These are phyloP conservation scores for Catocala sponsa DNA, from an alignment of 2,888 invertebrate species.

Conservation along the genomic window DNA sequence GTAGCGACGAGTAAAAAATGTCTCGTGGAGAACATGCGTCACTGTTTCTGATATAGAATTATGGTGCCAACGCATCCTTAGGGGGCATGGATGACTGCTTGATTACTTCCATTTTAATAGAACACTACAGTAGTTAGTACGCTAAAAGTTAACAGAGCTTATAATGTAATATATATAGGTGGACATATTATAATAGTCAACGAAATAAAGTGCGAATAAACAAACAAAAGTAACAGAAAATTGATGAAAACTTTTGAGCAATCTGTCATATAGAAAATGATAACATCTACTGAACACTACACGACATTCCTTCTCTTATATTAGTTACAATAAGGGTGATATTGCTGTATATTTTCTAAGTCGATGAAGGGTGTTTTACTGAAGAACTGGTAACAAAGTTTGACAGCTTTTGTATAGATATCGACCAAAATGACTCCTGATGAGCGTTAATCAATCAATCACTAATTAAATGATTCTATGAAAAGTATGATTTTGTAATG, in stretches of 20 bases:
- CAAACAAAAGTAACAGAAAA: constrained; percentile 45
- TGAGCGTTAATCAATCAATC: constrained; percentile 62
- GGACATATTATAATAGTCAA: not conserved
- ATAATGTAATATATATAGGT: too few species aligned
- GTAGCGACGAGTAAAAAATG: too few species aligned
- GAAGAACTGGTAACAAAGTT: constrained; percentile 55
- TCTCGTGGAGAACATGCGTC: too few species aligned
- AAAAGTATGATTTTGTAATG: constrained; percentile 37
- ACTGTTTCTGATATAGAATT: too few species aligned
- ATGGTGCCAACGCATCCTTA: too few species aligned
- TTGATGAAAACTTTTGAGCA: constrained; percentile 47
- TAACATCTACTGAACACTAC: constrained; percentile 25
- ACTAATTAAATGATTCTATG: constrained; percentile 51
- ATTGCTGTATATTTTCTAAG: constrained; percentile 1
- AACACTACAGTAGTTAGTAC: too few species aligned
- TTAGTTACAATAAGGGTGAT: not conserved
- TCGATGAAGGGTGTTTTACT: constrained; percentile 39
- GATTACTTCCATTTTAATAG: too few species aligned
- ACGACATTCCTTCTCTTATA: constrained; percentile 9
- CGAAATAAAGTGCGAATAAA: constrained; percentile 21
- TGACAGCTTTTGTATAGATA: constrained; percentile 60
- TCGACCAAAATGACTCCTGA: constrained; percentile 51
- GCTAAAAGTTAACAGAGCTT: too few species aligned
- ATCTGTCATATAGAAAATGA: constrained; percentile 47
- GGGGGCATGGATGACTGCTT: too few species aligned